phyloP scores from a whole-genome alignment of 2,797 vertebrate species.

The Rallus crepitans region DNA sequence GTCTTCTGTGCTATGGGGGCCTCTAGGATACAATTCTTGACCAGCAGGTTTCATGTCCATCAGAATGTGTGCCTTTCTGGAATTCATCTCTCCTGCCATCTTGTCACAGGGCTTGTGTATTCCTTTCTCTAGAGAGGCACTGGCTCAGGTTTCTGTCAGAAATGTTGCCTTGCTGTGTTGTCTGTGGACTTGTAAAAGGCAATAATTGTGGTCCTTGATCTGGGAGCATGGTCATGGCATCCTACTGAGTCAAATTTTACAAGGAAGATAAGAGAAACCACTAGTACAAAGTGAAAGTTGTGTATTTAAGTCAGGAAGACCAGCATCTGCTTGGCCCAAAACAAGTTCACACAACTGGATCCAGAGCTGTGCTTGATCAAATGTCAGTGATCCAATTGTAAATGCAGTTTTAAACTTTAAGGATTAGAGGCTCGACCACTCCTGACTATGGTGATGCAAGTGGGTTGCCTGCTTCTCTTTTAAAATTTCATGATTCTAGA shows the following conservation, averaged over 20 bases:
- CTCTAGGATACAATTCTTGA: background rate
- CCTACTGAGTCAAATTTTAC: background rate
- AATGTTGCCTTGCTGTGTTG: background rate
- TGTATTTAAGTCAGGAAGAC: background rate
- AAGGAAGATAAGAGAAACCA: background rate
- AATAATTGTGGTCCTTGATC: background rate
- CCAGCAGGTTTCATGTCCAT: background rate
- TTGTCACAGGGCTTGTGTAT: accelerated
- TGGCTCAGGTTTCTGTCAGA: background rate
- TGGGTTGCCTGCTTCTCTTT: accelerated
- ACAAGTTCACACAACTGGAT: background rate
- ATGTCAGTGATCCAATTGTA: background rate
- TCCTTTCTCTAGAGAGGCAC: background rate
- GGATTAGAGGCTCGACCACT: background rate
- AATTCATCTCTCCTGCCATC: background rate
- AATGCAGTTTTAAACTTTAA: background rate
- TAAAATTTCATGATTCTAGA: background rate
- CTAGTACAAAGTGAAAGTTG: background rate
- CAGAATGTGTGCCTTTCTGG: background rate
- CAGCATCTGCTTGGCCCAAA: background rate
- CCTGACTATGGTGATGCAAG: background rate
- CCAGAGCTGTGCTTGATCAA: background rate
- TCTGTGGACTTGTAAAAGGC: background rate
- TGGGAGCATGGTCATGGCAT: background rate
- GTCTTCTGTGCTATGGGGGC: background rate